Conservation (phyloP, 2,113 vertebrate genomes). For the Lycocorax pyrrhopterus region DNA sequence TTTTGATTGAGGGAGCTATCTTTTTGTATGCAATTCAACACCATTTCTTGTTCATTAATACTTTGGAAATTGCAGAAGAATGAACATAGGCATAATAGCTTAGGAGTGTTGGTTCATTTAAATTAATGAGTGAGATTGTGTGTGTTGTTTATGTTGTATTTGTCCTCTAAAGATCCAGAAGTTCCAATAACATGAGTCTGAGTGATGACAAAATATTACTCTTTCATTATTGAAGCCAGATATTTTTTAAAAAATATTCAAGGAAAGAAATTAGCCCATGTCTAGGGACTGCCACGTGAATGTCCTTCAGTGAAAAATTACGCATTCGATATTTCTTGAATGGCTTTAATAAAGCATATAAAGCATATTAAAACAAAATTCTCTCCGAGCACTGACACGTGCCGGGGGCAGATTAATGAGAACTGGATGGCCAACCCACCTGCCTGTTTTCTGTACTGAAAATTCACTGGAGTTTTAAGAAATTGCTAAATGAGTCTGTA, state of each 20-base stretch:
- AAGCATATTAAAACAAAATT: not conserved
- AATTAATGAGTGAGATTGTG: not conserved
- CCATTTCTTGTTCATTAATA: not conserved
- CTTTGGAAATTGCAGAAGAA: not conserved
- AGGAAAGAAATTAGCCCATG: not conserved
- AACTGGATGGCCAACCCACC: not conserved
- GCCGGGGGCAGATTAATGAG: slow-evolving; percentile 30
- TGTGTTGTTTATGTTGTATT: not conserved
- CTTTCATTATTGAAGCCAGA: not conserved
- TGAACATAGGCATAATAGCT: not conserved
- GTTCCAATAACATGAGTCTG: not conserved
- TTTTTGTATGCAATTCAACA: not conserved
- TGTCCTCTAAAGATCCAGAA: not conserved
- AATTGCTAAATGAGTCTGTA: not conserved
- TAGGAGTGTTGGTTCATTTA: not conserved
- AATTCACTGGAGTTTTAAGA: not conserved
- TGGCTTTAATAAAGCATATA: slow-evolving; percentile 23
- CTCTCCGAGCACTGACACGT: not conserved
- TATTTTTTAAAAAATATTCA: not conserved
- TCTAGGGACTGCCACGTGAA: not conserved
- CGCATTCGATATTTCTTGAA: not conserved
- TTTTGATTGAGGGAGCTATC: not conserved
- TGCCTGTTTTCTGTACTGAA: not conserved
- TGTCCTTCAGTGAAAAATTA: not conserved
- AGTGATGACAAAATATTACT: not conserved